A percentile compares a stretch with the other conserved stretches of the same genome.
phyloP scores from a whole-genome alignment of 2,888 invertebrate genomes.

The Hyposoter dolosus region DNA sequence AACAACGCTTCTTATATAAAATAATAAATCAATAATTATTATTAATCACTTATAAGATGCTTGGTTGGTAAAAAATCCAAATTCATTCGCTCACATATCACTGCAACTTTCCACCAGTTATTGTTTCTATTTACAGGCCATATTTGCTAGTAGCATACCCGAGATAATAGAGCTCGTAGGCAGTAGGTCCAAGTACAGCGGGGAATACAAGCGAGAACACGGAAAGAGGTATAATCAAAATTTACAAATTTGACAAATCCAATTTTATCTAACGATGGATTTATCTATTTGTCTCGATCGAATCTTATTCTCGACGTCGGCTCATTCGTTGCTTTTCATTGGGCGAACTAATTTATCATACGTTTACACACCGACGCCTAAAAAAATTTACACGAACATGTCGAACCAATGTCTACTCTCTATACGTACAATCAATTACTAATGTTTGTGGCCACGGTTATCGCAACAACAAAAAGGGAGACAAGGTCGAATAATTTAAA shows the following conservation, averaged over 20 bases:
- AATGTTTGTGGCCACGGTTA: not conserved
- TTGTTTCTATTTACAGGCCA: conserved; percentile 95
- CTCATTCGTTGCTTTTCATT: conserved; percentile 22
- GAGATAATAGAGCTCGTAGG: conserved; percentile 99
- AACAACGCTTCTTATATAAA: not conserved
- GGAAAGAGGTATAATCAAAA: conserved; percentile 95
- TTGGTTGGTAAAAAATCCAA: conserved; percentile 39
- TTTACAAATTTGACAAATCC: conserved; percentile 11
- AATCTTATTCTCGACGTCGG: conserved; percentile 47
- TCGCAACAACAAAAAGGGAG: not conserved
- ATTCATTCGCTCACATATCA: conserved; percentile 44
- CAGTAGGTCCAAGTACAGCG: conserved; percentile 99
- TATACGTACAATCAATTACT: not conserved
- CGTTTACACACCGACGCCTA: conserved; percentile 39
- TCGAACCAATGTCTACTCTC: not conserved
- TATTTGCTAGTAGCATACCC: conserved; percentile 99
- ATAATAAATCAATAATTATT: not conserved
- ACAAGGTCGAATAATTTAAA: not conserved
- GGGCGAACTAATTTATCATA: not conserved
- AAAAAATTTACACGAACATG: conserved; percentile 21
- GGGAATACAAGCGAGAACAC: conserved; percentile 99
- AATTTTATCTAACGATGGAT: conserved; percentile 15
- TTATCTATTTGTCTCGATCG: conserved; percentile 54
- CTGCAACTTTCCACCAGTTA: conserved; percentile 72
- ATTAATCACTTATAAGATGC: conserved; percentile 12